Base-by-base conservation (phyloP, 2,113 vertebrate species). In the Bucco capensis region DNA sequence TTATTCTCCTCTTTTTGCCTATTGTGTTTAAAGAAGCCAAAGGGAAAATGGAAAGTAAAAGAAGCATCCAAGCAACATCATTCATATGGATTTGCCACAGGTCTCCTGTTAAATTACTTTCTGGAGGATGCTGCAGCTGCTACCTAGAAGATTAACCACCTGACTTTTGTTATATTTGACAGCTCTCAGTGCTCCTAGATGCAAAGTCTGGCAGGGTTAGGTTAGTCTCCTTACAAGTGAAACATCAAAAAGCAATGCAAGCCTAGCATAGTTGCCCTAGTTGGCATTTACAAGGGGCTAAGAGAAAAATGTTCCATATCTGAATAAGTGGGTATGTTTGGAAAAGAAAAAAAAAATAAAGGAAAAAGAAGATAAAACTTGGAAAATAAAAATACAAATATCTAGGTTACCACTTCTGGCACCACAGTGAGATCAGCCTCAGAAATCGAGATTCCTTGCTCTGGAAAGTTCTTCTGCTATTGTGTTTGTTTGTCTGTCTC, bases 141-240 rank as follows among this genome's bases (percentile, higher is more conserved):
- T 85, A 54, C 74, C 64, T 54, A 37, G n/a, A 56, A 93, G 57
- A 93, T 92, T 83, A 82, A 21, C 84, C 86, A 69, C 38, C 84
- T 64, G 50, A 54, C 37, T 93, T 90, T 33, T 44, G 79, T 89
- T 93, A 67, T 58, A 74, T 82, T 91, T 94, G 84, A 79, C 78
- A 91, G 54, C 58, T 87, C 44, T 87, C 75, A 88, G 70, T 89
- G 54, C 61, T 90, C 84, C 69, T 71, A 83, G 75, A 62, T 65
- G 37, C n/a, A 57, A 40, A 61, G 30, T 53, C 65, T 83, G 76
- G 18, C 77, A 81, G 78, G 66, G 60, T 88, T 65, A 84, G 74
- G 74, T 84, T 72, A 62, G 64, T 35, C 28, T 83, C 46, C 30
- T 69, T 75, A 17, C 30, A 72, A 82, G 66, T 50, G 51, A 91